Evolutionary conservation across 2,797 vertebrate species (phyloP).

Genomic region (Cirrhinus molitorella): DNA sequence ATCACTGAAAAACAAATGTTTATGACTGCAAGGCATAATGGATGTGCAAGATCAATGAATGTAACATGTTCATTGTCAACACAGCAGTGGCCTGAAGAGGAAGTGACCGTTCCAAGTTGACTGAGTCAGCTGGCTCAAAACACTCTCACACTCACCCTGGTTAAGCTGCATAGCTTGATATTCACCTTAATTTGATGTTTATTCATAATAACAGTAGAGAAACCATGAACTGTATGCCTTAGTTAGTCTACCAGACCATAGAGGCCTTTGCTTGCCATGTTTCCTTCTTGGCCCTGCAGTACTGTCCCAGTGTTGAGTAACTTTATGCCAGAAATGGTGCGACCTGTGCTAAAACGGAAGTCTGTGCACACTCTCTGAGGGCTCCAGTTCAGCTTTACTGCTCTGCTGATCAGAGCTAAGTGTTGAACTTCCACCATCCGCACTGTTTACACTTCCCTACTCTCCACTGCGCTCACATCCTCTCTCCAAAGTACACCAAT

Average conservation of each 20-base stretch:
- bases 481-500: conserved; percentile 65
- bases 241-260: conserved; percentile 1
- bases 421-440: conserved; percentile 22
- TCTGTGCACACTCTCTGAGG: conserved; percentile 9
- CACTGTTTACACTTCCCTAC: conserved; percentile 73
- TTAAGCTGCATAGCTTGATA: conserved; percentile 1
- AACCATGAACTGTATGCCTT: not conserved
- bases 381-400: conserved; percentile 46
- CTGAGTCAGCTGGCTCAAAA: not conserved
- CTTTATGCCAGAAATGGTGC: conserved; percentile 22
- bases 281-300: not conserved
- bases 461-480: conserved; percentile 72
- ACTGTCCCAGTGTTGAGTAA: conserved; percentile 6
- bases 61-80: not conserved
- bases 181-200: not conserved
- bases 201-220: not conserved
- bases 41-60: not conserved
- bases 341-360: conserved; percentile 9
- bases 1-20: not conserved
- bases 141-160: not conserved
- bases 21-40: not conserved
- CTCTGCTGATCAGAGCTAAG: conserved; percentile 42
- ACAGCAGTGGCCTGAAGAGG: not conserved
- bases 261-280: conserved; percentile 1
- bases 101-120: conserved; percentile 4